Conservation (phyloP, 2,888 invertebrate genomes). For the Empis livida region DNA sequence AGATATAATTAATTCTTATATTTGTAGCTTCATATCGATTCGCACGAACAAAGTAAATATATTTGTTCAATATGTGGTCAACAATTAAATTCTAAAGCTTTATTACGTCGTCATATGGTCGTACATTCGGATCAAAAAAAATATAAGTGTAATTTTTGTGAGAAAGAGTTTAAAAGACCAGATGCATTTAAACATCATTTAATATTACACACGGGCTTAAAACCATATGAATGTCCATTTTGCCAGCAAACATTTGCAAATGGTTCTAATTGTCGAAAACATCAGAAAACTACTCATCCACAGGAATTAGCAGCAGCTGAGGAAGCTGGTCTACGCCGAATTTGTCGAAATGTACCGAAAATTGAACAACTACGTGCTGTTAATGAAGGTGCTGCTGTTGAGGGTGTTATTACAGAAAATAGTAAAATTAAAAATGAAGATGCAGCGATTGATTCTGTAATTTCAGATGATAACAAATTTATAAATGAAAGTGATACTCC, state of each 20-base stretch:
- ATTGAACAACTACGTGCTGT: not conserved
- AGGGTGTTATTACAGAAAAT: too few relatives aligned
- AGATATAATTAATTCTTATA: too few relatives aligned
- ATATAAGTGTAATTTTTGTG: slow-evolving; percentile 31
- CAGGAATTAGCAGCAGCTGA: slow-evolving; percentile 32
- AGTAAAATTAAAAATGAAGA: too few relatives aligned
- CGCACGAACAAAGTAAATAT: slow-evolving; percentile 19
- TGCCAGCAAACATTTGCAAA: slow-evolving; percentile 33
- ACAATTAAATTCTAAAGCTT: slow-evolving; percentile 36
- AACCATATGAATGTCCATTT: slow-evolving; percentile 34
- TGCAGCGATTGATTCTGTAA: too few relatives aligned
- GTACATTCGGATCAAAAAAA: slow-evolving; percentile 31
- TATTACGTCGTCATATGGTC: slow-evolving; percentile 35
- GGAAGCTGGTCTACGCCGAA: slow-evolving; percentile 10
- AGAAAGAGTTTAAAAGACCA: slow-evolving; percentile 30
- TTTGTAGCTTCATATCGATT: slow-evolving; percentile 5
- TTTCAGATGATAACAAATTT: too few relatives aligned
- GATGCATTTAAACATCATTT: slow-evolving; percentile 34
- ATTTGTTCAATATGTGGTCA: slow-evolving; percentile 34
- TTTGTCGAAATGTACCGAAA: not conserved
- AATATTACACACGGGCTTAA: slow-evolving; percentile 32
- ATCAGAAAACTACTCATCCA: slow-evolving; percentile 33
- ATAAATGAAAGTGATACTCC: too few relatives aligned
- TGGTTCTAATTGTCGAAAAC: slow-evolving; percentile 34
- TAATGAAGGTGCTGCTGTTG: not conserved